Evolutionary conservation across 2,888 invertebrate genomes (phyloP).

Genomic region (Nomada hirtipes): DNA sequence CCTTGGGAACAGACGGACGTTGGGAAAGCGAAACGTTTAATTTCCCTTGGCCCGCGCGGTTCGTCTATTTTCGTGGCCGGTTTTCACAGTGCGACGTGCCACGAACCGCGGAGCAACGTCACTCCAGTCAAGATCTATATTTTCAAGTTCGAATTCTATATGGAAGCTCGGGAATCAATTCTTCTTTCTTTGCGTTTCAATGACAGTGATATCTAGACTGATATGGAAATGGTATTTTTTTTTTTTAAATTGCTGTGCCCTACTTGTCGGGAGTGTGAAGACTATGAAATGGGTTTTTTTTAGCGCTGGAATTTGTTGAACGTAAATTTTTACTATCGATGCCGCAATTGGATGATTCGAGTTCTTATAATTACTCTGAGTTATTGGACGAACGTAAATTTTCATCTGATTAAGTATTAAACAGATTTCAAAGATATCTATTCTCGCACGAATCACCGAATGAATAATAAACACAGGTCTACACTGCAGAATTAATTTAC

Average conservation of each 20-base stretch:
- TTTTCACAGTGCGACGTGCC: constrained; percentile 30
- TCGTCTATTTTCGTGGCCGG: constrained; percentile 59
- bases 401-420: not conserved
- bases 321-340: too few species aligned
- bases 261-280: not conserved
- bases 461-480: not conserved
- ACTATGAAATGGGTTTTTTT: too few species aligned
- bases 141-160: not conserved
- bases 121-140: not conserved
- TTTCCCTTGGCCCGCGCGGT: constrained; percentile 42
- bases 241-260: not conserved
- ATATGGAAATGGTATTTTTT: not conserved
- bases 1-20: constrained; percentile 30
- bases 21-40: constrained; percentile 41
- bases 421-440: not conserved
- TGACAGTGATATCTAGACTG: not conserved
- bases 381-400: not conserved
- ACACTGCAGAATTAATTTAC: not conserved
- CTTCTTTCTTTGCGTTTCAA: too few species aligned
- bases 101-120: not conserved
- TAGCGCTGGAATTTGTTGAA: too few species aligned
- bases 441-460: too few species aligned
- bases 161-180: not conserved
- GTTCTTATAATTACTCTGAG: not conserved
- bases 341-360: too few species aligned